A percentile compares a stretch with the other conserved stretches of the same genome.
Evolutionary conservation across 2,888 invertebrate species (phyloP).

Genomic region (Noctua pronuba): DNA sequence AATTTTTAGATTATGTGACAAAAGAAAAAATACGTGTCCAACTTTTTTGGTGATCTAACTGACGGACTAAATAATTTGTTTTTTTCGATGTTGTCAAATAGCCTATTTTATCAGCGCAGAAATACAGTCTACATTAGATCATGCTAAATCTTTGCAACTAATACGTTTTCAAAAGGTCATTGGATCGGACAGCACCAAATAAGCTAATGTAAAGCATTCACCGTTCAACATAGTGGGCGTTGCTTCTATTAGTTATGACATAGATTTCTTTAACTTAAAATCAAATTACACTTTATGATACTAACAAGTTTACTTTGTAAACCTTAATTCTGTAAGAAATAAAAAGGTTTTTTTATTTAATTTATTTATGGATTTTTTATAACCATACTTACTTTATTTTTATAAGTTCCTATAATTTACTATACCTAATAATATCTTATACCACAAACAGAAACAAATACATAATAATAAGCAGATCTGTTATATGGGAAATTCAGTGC

Average conservation of each 20-base stretch:
- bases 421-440: background rate
- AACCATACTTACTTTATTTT: no score
- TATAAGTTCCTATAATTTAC: background rate
- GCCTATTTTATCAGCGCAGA: background rate
- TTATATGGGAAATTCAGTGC: background rate
- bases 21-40: no score
- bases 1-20: no score
- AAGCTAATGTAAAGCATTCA: background rate
- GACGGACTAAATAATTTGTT: no score
- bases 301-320: no score
- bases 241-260: background rate
- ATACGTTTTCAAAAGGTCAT: constrained; percentile 6
- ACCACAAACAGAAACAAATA: background rate
- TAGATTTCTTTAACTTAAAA: no score
- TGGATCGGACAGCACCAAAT: constrained; percentile 3
- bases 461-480: background rate
- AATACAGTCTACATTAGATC: background rate
- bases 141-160: background rate
- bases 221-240: constrained; percentile 15
- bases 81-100: no score
- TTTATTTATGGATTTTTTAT: background rate
- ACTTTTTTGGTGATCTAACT: no score
- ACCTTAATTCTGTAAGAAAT: no score
- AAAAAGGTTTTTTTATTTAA: no score
- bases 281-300: no score